Conservation (phyloP, 2,888 invertebrate genomes). For the Augiades crinisus region DNA sequence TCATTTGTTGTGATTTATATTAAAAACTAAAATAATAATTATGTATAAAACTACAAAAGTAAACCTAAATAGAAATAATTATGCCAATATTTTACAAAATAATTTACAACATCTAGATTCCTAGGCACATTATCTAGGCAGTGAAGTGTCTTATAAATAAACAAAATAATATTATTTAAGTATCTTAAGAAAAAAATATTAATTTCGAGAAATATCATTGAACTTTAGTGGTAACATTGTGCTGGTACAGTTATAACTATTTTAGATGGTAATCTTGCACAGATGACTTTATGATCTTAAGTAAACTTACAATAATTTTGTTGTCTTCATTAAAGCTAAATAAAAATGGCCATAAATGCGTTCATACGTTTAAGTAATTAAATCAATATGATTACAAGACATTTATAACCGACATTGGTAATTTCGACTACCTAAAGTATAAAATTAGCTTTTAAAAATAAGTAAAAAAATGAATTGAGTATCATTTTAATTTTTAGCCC, state of each 20-base stretch:
- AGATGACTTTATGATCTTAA: conserved; percentile 26
- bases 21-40: conserved; percentile 33
- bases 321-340: conserved; percentile 59
- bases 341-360: conserved; percentile 60
- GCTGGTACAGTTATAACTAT: conserved; percentile 28
- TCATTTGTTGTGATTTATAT: conserved; percentile 23
- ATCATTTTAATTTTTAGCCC: conserved; percentile 8
- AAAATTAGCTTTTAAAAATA: neutral
- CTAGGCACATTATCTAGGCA: conserved; percentile 55
- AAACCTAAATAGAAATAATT: conserved; percentile 42
- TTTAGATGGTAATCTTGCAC: conserved; percentile 18
- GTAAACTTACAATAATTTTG: conserved; percentile 36
- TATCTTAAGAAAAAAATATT: too few relatives aligned
- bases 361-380: conserved; percentile 17
- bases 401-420: conserved; percentile 10
- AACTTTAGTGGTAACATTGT: conserved; percentile 50
- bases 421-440: neutral
- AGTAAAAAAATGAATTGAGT: conserved; percentile 15
- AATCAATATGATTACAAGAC: conserved; percentile 10
- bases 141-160: conserved; percentile 41
- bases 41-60: conserved; percentile 44
- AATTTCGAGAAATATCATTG: conserved; percentile 25
- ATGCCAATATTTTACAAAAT: conserved; percentile 64
- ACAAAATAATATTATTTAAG: neutral
- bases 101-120: conserved; percentile 58